These are phyloP conservation scores for Pterobdella sp. DNA, from an alignment of 2,888 invertebrate genomes.

Conservation along the genomic window DNA sequence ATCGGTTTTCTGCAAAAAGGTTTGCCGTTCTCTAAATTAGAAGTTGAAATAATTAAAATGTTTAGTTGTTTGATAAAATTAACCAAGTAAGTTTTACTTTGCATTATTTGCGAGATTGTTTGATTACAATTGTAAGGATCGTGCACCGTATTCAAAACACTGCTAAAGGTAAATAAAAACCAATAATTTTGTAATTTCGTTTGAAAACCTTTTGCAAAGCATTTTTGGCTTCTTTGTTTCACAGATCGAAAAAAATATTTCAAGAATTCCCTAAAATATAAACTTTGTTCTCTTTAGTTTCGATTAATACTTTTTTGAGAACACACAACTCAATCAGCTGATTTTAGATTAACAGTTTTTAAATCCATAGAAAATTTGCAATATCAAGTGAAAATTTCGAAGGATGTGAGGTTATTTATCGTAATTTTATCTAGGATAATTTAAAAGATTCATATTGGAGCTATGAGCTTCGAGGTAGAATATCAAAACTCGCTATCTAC, in stretches of 20 bases:
- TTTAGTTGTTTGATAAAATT: not conserved
- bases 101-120: constrained; percentile 5
- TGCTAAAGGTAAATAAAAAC: not conserved
- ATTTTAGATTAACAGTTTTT: not conserved
- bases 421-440: too few species aligned
- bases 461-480: not conserved
- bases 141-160: not conserved
- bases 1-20: not conserved
- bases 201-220: not conserved
- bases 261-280: not conserved
- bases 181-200: not conserved
- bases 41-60: not conserved
- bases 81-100: not conserved
- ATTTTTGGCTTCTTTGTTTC: not conserved
- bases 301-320: not conserved
- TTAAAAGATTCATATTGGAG: not conserved
- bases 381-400: too few species aligned
- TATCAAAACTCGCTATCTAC: not conserved
- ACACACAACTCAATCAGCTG: not conserved
- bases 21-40: not conserved
- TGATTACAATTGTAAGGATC: not conserved
- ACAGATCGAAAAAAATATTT: not conserved
- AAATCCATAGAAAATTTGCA: too few species aligned
- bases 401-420: too few species aligned
- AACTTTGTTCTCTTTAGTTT: not conserved